Evolutionary conservation across 2,888 invertebrate genomes (phyloP), one percentile per base, ranked within the genome.

Genomic region (Papilio elwesi): DNA sequence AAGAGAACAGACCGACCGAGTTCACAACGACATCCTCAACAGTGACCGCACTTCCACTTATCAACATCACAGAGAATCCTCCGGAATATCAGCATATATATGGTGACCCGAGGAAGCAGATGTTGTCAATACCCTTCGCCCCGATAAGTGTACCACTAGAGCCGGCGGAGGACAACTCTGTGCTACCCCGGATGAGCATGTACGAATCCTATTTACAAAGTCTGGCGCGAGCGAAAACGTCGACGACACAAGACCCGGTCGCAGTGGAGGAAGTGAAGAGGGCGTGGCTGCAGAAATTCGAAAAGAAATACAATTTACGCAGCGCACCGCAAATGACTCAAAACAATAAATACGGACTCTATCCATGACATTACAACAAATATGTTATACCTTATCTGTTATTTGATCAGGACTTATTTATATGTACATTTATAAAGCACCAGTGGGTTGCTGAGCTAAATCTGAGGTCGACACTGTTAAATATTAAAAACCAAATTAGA

Each of bases 191-290:
- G 49, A 86, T 93, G 81, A 92, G 93, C 73, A 82, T 93, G 0
- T 93, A 93, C 57, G 93, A 93, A 74, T 90, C 93, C 0, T 93
- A 93, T 75, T 77, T 93, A 1, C 87, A 89, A 73, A 92, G 85
- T 73, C 68, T 90, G 59, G 85, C 84, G 0, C 80, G 74, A 49
- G 76, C 82, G 0, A 88, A 81, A 73, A 88, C 90, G 0, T 86
- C 90, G 0, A 89, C 91, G 0, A 86, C 88, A 0, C 75, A 74
- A 9, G 84, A 83, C 6, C 83, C 86, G 0, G 75, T 78, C 15
- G 71, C 70, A 11, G 13, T 78, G 8, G 80, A 83, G 0, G 79
- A 82, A 8, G 79, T 80, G n/a, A 84, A 83, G n/a, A 75, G 74
- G 6, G 79, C 77, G 1, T 87, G 85, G 88, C 36, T 88, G 4